Base-by-base conservation (phyloP, 2,113 vertebrate species). In the Hydrolagus affinis region DNA sequence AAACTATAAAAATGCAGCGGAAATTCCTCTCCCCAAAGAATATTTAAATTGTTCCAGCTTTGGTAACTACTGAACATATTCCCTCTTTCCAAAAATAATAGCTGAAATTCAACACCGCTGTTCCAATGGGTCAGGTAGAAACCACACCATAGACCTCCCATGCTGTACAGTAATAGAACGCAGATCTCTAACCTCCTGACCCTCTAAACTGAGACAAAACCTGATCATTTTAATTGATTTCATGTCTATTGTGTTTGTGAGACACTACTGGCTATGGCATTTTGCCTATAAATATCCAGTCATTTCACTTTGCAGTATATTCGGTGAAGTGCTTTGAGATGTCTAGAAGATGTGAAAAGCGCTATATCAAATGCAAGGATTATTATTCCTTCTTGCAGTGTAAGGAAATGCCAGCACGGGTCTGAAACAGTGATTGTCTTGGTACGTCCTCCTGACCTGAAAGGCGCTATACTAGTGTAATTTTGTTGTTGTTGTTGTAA, bases 161-260 rank as follows among this genome's bases (percentile, higher is more conserved):
- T 80, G n/a, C 12, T 62, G n/a, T 80, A 23, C n/a, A n/a, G 62
- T 17, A 17, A 64, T 14, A 59, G 76, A 11, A 80, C 12, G 10
- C 21, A 75, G 56, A 44, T 57, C 73, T 75, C 56, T 75, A 75
- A 80, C 56, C 76, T 80, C 23, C 7, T 80, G 23, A 57, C 75
- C 21, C 75, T 78, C 21, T 14, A 60, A 78, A 25, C 75, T 14
- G 25, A 60, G 75, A 60, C n/a, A 59, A 74, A 44, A 25, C 44
- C 56, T 78, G 57, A 78, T 11, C 19, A 75, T 44, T 56, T 75
- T 56, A 75, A 75, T 75, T 75, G 8, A 75, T 59, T 78, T 78
- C 23, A 78, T 56, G 60, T 78, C 12, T 56, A 78, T 14, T 78
- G n/a, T n/a, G n/a, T n/a, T n/a, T n/a, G n/a, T n/a, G n/a, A n/a